Base-by-base conservation (phyloP, 2,797 vertebrate genomes). In the Oreochromis grahami region DNA sequence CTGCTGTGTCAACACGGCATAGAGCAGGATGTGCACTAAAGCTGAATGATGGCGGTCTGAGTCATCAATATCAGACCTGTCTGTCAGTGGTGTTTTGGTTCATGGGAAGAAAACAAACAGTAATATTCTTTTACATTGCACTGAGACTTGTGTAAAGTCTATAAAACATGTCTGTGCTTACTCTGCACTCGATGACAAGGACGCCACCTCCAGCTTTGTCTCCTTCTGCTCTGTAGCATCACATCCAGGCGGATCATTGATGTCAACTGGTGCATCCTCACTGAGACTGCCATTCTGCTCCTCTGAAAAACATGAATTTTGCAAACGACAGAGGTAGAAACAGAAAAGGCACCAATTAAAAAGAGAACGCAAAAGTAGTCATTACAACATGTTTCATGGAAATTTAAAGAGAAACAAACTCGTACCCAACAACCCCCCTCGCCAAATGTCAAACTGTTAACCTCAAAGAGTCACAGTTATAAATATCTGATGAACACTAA, bases 121-220 rank as follows among this genome's bases (percentile, higher is more conserved):
- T n/a, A 51, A n/a, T 74, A 50, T 74, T 43, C 3, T 58, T 60
- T n/a, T 50, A 36, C n/a, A 77, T 38, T 65, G 6, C 65, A 29
- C 26, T 29, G 19, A 70, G 0, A 48, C 29, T 14, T 60, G 10
- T 74, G 15, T 34, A 51, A 34, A 51, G 26, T 51, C 26, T 74
- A n/a, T 50, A 32, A 51, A 50, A 51, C 45, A 74, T 74, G 17
- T 74, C 45, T 50, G 38, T 15, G 81, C 96, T 94, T 88, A 97
- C 96, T 91, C 92, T 86, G 19, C 82, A 83, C 87, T 94, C 51
- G 94, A 94, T 55, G 93, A 91, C 48, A 82, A 88, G 21, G 91
- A 93, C 3, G 55, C 51, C 48, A 26, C 52, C 6, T 93, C 93
- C 68, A 81, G 74, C 19, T 89, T 68, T 9, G 78, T 76, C 6